Conservation (phyloP, 1,140 invertebrate genomes). For the Drosophila pectinifera region DNA sequence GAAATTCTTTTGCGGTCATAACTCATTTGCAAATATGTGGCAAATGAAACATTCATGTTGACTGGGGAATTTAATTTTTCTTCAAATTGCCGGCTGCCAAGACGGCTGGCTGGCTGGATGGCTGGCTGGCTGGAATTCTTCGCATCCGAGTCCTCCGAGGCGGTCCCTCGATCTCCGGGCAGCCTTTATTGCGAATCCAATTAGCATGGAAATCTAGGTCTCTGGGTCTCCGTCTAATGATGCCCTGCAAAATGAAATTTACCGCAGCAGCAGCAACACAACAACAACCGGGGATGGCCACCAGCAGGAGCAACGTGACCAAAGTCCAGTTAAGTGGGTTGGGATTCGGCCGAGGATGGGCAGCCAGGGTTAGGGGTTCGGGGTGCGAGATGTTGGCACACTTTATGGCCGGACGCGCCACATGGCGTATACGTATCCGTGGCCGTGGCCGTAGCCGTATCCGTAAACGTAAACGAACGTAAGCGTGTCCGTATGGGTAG, state of each 20-base stretch:
- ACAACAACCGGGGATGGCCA: slow-evolving; percentile 22
- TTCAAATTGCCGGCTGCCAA: slow-evolving; percentile 32
- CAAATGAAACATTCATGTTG: slow-evolving; percentile 47
- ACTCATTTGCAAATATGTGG: slow-evolving; percentile 53
- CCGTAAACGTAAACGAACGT: slow-evolving; percentile 51
- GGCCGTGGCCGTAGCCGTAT: slow-evolving; percentile 47
- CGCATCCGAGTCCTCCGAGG: slow-evolving; percentile 4
- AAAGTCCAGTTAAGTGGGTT: slow-evolving; percentile 48
- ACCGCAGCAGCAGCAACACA: slow-evolving; percentile 45
- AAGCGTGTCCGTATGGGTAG: slow-evolving; percentile 51
- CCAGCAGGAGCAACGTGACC: slow-evolving; percentile 45
- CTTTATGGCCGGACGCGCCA: slow-evolving; percentile 70
- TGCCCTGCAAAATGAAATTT: slow-evolving; percentile 66
- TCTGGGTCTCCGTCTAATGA: slow-evolving; percentile 66
- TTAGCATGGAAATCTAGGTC: slow-evolving; percentile 74
- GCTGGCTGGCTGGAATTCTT: slow-evolving; percentile 31
- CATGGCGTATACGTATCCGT: slow-evolving; percentile 51
- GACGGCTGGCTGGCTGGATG: too few species aligned
- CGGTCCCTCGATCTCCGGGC: slow-evolving; percentile 41
- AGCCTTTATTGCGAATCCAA: slow-evolving; percentile 68
- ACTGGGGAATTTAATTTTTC: slow-evolving; percentile 51
- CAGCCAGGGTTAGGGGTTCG: background rate
- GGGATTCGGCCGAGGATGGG: slow-evolving; percentile 3
- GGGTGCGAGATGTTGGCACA: slow-evolving; percentile 62
- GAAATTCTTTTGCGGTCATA: slow-evolving; percentile 50